Percentiles rank a stretch among this genome's conserved stretches.
Evolutionary conservation across 2,888 invertebrate genomes (phyloP).

Genomic region (Adelognathus sp.): DNA sequence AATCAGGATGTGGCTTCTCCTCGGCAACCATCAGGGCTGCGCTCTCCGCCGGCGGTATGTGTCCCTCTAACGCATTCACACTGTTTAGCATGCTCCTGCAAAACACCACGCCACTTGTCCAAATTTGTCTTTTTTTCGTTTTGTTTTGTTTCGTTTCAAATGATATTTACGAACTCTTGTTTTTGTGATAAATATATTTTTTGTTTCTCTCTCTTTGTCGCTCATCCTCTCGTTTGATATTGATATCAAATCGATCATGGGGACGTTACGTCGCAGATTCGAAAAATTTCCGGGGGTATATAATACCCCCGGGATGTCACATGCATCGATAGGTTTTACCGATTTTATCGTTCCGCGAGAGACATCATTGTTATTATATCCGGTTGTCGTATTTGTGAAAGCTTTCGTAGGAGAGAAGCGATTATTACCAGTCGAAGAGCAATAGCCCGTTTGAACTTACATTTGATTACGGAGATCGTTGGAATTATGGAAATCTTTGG

Average conservation of each 20-base stretch:
- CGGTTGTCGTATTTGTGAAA: background rate
- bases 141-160: slow-evolving; percentile 61
- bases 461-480: background rate
- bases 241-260: background rate
- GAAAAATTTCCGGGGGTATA: background rate
- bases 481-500: background rate
- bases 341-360: slow-evolving; percentile 22
- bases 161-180: slow-evolving; percentile 54
- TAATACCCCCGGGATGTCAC: slow-evolving; percentile 8
- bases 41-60: slow-evolving; percentile 91
- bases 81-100: slow-evolving; percentile 97
- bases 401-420: background rate
- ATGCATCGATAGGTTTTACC: slow-evolving; percentile 41
- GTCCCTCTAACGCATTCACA: slow-evolving; percentile 95
- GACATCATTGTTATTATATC: background rate
- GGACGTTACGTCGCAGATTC: background rate
- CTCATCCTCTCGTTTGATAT: background rate
- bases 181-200: slow-evolving; percentile 17
- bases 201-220: slow-evolving; percentile 38
- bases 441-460: too few species aligned
- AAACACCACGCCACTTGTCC: slow-evolving; percentile 82
- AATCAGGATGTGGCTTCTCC: slow-evolving; percentile 90
- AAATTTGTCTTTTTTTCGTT: slow-evolving; percentile 61
- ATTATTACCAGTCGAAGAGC: background rate
- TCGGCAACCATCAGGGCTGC: slow-evolving; percentile 90